A percentile compares a stretch with the other conserved stretches of the same genome.
phyloP scores from a whole-genome alignment of 92 coral and sea anemone species.

The Galaxea fascicularis region DNA sequence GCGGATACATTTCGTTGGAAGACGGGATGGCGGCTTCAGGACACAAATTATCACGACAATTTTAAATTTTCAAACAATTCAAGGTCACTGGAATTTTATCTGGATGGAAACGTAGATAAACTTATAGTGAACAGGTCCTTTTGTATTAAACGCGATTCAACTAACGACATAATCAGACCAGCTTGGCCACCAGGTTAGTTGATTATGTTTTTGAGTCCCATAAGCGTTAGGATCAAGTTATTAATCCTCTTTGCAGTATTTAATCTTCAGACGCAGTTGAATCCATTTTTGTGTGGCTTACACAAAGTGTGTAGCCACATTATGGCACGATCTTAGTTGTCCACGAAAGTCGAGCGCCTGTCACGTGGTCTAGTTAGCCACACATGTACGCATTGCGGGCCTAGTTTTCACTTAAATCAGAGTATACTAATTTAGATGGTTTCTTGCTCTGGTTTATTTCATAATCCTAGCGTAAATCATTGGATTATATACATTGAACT shows the following conservation, averaged over 20 bases:
- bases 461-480: neutral
- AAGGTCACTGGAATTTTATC: slow-evolving; percentile 25
- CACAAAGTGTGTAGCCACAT: no score
- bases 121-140: slow-evolving; percentile 35
- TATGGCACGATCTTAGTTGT: no score
- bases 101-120: slow-evolving; percentile 32
- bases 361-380: no score
- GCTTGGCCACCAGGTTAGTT: slow-evolving; percentile 10
- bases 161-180: neutral
- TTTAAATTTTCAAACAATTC: neutral
- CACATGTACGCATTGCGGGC: no score
- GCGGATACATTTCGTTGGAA: slow-evolving; percentile 21
- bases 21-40: slow-evolving; percentile 49
- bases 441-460: no score
- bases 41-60: slow-evolving; percentile 1
- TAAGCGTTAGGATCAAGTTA: no score
- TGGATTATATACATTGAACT: neutral
- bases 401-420: no score
- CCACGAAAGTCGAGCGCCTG: no score
- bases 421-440: no score
- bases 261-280: no score
- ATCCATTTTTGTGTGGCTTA: no score
- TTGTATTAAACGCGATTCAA: neutral
- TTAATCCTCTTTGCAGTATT: no score
- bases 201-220: neutral